A percentile compares a stretch with the other conserved stretches of the same genome.
phyloP scores from a whole-genome alignment of 92 coral and sea anemone species.

The Blastomussa wellsi region DNA sequence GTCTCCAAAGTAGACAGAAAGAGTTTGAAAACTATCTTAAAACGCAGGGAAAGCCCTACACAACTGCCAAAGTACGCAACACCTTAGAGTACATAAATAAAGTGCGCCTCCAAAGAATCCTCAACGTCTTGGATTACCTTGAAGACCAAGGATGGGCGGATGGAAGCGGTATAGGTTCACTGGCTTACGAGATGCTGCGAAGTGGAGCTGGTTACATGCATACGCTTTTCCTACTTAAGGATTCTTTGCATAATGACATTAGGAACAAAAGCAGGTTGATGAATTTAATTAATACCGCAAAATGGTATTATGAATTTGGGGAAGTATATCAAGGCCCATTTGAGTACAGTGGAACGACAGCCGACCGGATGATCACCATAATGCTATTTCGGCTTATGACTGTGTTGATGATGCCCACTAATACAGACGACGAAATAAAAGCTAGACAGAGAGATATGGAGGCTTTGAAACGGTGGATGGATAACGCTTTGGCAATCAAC shows the following conservation, averaged over 20 bases:
- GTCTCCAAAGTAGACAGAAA: not conserved
- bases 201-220: constrained; percentile 63
- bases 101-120: constrained; percentile 4
- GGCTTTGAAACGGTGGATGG: constrained; percentile 64
- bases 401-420: constrained; percentile 56
- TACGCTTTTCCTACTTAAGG: constrained; percentile 54
- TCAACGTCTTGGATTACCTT: constrained; percentile 6
- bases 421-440: constrained; percentile 31
- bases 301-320: constrained; percentile 78
- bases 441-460: constrained; percentile 61
- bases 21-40: constrained; percentile 8
- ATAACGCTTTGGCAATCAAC: constrained; percentile 63
- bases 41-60: not conserved
- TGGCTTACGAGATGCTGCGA: constrained; percentile 50
- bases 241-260: constrained; percentile 28
- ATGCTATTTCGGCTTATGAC: constrained; percentile 61
- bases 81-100: constrained; percentile 1
- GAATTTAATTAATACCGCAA: constrained; percentile 44
- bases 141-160: constrained; percentile 75
- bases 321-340: constrained; percentile 66
- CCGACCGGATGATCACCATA: constrained; percentile 76
- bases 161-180: constrained; percentile 68
- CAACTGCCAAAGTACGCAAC: not conserved
- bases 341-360: constrained; percentile 74
- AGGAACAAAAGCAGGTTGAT: constrained; percentile 26